Percentiles rank a stretch among this genome's conserved stretches.
Conservation (phyloP, 1,140 invertebrate genomes). For the Lutraria rhynchaena region DNA sequence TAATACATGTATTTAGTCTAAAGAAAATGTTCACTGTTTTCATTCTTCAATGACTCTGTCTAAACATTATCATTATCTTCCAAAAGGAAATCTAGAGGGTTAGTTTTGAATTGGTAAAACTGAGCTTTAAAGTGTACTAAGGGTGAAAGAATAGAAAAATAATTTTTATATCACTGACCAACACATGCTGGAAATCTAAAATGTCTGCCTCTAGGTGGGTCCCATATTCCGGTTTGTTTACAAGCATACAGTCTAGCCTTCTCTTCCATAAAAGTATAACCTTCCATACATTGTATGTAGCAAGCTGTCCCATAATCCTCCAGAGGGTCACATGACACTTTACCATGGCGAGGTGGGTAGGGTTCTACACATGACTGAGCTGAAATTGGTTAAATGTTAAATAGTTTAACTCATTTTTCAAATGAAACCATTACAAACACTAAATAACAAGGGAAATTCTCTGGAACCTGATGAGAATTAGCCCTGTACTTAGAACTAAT, state of each 20-base stretch:
- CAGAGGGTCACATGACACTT: slow-evolving; percentile 12
- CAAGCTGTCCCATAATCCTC: slow-evolving; percentile 34
- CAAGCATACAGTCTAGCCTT: slow-evolving; percentile 23
- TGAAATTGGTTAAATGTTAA: background rate
- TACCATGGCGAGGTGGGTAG: slow-evolving; percentile 14
- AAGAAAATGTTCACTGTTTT: too few species aligned
- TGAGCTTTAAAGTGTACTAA: too few species aligned
- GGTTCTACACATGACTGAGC: slow-evolving; percentile 23
- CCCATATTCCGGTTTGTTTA: slow-evolving; percentile 52
- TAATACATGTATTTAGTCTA: background rate
- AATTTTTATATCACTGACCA: too few species aligned
- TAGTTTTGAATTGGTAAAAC: too few species aligned
- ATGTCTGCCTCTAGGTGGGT: slow-evolving; percentile 44
- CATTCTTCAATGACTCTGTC: too few species aligned
- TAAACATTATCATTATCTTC: too few species aligned
- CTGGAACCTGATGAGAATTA: background rate
- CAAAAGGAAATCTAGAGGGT: too few species aligned
- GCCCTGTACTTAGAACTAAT: background rate
- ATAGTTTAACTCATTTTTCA: too few species aligned
- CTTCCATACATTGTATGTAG: slow-evolving; percentile 14
- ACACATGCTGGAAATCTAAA: slow-evolving; percentile 51
- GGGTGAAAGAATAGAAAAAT: too few species aligned
- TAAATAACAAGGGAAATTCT: background rate
- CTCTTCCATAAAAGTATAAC: slow-evolving; percentile 29
- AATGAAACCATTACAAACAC: background rate